Evolutionary conservation across 1,140 invertebrate genomes (phyloP).

Genomic region (Acromyrmex charruanus): DNA sequence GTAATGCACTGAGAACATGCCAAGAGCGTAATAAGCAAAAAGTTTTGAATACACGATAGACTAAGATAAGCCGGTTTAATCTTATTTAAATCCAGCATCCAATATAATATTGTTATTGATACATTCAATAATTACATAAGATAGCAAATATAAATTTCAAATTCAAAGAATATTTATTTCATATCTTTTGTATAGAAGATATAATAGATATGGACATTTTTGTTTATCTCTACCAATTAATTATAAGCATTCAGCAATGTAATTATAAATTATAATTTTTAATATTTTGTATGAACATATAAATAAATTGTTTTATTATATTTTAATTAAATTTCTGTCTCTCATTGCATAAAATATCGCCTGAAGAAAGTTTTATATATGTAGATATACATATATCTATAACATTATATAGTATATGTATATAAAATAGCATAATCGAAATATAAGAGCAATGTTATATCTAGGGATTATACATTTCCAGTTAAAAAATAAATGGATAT

Average conservation of each 20-base stretch:
- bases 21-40: background rate
- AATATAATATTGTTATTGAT: background rate
- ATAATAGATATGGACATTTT: background rate
- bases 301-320: background rate
- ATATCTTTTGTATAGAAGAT: background rate
- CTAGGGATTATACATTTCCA: constrained; percentile 39
- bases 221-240: background rate
- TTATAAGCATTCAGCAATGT: background rate
- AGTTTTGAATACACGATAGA: background rate
- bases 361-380: background rate
- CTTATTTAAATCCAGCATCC: constrained; percentile 1
- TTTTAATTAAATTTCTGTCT: background rate
- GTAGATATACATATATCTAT: background rate
- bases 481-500: constrained; percentile 56
- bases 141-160: background rate
- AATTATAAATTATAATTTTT: background rate
- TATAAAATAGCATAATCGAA: background rate
- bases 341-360: background rate
- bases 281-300: background rate
- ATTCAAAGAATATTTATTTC: background rate
- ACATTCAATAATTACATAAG: background rate
- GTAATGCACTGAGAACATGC: constrained; percentile 76
- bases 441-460: background rate
- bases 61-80: background rate
- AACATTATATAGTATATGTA: no score